Evolutionary conservation across 1,140 invertebrate species (phyloP), one percentile per base, ranked within the genome.

Genomic region (Hestina assimilis): DNA sequence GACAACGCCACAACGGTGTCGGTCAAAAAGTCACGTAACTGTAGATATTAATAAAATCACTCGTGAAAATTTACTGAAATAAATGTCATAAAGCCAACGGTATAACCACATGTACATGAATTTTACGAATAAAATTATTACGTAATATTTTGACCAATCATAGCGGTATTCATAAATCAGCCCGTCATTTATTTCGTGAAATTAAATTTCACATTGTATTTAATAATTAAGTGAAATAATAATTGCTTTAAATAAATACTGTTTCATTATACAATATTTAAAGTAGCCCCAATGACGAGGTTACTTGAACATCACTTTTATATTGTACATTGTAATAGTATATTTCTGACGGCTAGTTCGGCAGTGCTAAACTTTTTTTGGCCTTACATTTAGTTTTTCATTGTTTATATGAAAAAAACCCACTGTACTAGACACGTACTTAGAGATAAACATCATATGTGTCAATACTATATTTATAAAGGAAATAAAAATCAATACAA

Each of bases 121-220:
- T 35, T n/a, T 48, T 48, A 24, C 31, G 46, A 35, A 48, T 48
- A 31, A 17, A 48, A 48, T 48, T 48, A n/a, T n/a, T n/a, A n/a
- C 42, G 28, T 46, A 28, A 55, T 46, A 55, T 55, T 55, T 55
- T 55, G 46, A 43, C 52, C 52, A 40, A 45, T 46, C 23, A 21
- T 31, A 46, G 31, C 24, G 42, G 52, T 43, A 23, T 55, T 20
- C 52, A 46, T 55, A 55, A 55, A 55, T 55, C 52, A 47, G n/a
- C 2, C 14, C 15, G 31, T 19, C 46, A 26, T 46, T 24, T 46
- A 46, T 33, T 33, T 28, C 12, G 17, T 21, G 14, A n/a, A 55
- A 46, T 55, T 23, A 46, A 46, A 46, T 46, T 55, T 33, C n/a
- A 55, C 21, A 33, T 7, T 17, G 21, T 1, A 35, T 35, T 48